Evolutionary conservation across 2,113 vertebrate species (phyloP).

Genomic region (Eudyptes chrysolophus): DNA sequence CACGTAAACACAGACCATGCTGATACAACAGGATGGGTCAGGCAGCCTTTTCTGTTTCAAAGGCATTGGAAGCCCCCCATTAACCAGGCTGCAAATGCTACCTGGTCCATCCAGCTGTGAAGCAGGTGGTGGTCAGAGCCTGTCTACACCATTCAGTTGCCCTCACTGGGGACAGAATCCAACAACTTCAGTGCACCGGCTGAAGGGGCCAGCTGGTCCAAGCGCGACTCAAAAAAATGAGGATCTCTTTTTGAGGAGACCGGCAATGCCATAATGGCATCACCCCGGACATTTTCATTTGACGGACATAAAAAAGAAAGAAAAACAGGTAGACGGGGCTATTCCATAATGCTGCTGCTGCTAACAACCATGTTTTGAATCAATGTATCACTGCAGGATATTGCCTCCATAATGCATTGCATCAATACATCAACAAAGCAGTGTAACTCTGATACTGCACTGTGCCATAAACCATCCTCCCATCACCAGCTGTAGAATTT

Average conservation of each 20-base stretch:
- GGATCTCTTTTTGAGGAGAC: not conserved
- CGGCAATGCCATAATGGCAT: not conserved
- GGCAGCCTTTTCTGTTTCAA: not conserved
- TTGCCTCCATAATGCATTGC: not conserved
- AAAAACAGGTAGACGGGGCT: not conserved
- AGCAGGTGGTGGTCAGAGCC: not conserved
- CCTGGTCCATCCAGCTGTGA: not conserved
- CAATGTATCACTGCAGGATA: not conserved
- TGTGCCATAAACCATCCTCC: not conserved
- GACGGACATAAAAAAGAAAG: not conserved
- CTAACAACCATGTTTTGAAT: not conserved
- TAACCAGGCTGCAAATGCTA: not conserved
- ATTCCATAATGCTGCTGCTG: not conserved
- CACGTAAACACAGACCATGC: not conserved
- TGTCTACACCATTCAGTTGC: not conserved
- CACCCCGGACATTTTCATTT: not conserved
- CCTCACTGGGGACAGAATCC: not conserved
- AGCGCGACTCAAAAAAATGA: accelerated
- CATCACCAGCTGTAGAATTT: not conserved
- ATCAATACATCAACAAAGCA: not conserved
- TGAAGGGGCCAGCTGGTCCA: not conserved
- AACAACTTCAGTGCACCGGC: not conserved
- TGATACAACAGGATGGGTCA: not conserved
- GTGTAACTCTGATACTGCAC: not conserved
- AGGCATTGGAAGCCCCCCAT: not conserved